Evolutionary conservation across 2,113 vertebrate genomes (phyloP), one percentile per base, ranked within the genome.

Genomic region (Rhea americana): DNA sequence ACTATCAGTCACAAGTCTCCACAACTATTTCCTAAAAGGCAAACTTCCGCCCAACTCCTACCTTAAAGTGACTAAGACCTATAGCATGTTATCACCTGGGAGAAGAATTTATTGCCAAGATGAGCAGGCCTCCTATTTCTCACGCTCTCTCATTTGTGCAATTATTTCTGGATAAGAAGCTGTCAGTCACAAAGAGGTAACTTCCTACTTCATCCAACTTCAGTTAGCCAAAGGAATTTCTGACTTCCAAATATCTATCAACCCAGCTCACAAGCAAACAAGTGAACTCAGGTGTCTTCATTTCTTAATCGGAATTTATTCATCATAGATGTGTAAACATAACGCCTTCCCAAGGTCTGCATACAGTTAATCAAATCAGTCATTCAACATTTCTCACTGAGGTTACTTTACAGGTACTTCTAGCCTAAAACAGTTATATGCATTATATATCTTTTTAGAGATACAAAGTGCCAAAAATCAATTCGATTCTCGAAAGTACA

Each of bases 41-140:
- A 1, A 3, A 8, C 1, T 3, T 5, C 45, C 32, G 2, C 47
- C 35, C 22, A 65, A 25, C 35, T 32, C 35, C 55, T 58, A 58
- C 55, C 30, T 58, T 32, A 16, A 51, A 21, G 28, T 25, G 37
- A 16, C 48, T 9, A 48, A 48, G 32, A 56, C 30, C 45, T 16
- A 4, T 1, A 6, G 3, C 7, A 6, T 1, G 5, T 4, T 9
- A 76, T 6, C 37, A 15, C 7, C 6, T 68, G 18, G 35, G 45
- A 70, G 14, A 32, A 30, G 30, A 32, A 25, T 11, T 11, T 66
- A 13, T 0, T 28, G 61, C 50, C 39, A 32, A 51, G 10, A 50
- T 0, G 11, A 83, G 18, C 15, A 51, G 35, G 11, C 28, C 24
- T 76, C 28, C 62, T 20, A 2, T 56, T 55, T 47, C 73, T 66